phyloP scores from a whole-genome alignment of 2,113 vertebrate species.

The Protobothrops mucrosquamatus region DNA sequence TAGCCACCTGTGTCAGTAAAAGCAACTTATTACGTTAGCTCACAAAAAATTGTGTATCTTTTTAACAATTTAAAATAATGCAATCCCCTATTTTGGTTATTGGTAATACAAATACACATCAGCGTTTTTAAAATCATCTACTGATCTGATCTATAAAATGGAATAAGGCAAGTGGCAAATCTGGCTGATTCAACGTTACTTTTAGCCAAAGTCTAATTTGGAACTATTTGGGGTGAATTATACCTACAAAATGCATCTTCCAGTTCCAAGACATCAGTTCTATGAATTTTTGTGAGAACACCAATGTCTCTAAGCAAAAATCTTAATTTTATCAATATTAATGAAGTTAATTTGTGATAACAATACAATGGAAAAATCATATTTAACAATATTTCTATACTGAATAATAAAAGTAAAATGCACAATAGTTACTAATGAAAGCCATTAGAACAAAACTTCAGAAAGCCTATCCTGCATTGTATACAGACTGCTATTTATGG shows the following conservation, averaged over 20 bases:
- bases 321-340: background rate
- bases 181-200: background rate
- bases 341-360: background rate
- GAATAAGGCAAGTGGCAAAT: background rate
- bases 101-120: background rate
- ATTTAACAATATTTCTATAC: background rate
- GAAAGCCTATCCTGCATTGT: background rate
- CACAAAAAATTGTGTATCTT: background rate
- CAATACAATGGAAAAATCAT: background rate
- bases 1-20: background rate
- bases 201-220: background rate
- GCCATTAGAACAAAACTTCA: background rate
- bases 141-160: background rate
- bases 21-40: background rate
- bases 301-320: background rate
- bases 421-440: background rate
- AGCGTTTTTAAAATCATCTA: background rate
- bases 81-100: background rate
- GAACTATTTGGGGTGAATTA: background rate
- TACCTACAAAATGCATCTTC: background rate
- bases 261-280: background rate
- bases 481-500: background rate
- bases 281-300: background rate
- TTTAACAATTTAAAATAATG: background rate
- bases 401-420: background rate